Base-by-base conservation (phyloP, 2,888 invertebrate genomes). In the Tachina lurida region DNA sequence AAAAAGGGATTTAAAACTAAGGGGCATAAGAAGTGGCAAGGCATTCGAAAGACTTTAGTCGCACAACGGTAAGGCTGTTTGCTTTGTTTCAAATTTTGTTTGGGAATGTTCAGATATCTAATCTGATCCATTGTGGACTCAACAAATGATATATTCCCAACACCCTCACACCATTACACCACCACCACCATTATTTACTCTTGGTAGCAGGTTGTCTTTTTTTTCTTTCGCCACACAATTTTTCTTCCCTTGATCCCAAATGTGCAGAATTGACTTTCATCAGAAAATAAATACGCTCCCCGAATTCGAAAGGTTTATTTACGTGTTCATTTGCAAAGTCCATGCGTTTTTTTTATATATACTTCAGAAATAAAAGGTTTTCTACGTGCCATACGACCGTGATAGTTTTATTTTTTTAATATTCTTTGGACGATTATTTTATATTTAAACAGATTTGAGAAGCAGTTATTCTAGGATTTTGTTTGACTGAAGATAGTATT, bases 241-340 rank as follows among this genome's bases (percentile, higher is more conserved):
- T 67, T 67, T 49, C 10, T 67, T 49, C 67, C 67, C 10, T 49
- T 67, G 19, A 49, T 68, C 3, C 68, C 68, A 52, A 68, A 68
- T 17, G 52, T 52, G 17, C 68, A 52, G 12, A 52, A 68, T 22
- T 68, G 52, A 31, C 68, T 68, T 17, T 68, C n/a, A 7, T 68
- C 68, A 15, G 49, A 49, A 67, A 65, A 65, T 15, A 65, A 65
- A 47, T 47, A 13, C 47, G 15, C 13, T 49, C 31, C 49, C 67
- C 49, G 15, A 67, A 67, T 49, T 67, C 49, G 3, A 8, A 15
- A 49, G 49, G 67, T 31, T 67, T 67, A 3, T 49, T 49, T 31
- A 67, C 3, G n/a, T 67, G n/a, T 47, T 31, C 15, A 15, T 67
- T 49, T 31, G 67, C 67, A 49, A 67, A 47, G 47, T 67, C 67